These are phyloP conservation scores for Dolichomitus sp. DNA, from an alignment of 2,888 invertebrate genomes.

Conservation along the genomic window DNA sequence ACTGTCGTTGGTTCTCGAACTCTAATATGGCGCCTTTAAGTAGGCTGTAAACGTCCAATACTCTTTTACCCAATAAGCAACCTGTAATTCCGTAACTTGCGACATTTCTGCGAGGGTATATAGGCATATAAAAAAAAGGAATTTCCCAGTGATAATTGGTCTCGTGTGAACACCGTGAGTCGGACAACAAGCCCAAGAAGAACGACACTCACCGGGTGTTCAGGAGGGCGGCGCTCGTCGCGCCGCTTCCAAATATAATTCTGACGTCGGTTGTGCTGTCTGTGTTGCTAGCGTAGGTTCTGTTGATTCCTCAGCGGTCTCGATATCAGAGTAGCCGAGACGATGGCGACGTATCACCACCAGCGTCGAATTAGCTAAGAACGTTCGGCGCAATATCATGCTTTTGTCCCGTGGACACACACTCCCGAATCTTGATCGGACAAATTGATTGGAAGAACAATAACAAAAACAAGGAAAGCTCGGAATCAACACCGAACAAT, in stretches of 20 bases:
- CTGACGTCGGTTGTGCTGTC: constrained; percentile 62
- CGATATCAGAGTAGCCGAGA: constrained; percentile 50
- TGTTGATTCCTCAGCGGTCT: constrained; percentile 41
- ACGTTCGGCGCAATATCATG: constrained; percentile 64
- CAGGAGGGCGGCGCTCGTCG: constrained; percentile 71
- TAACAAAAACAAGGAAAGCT: neutral
- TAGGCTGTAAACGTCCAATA: neutral
- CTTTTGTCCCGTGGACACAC: constrained; percentile 46
- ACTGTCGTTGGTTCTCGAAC: neutral
- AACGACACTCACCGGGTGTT: constrained; percentile 76
- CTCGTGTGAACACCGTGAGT: constrained; percentile 5
- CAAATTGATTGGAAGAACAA: neutral
- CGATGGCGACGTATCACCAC: constrained; percentile 53
- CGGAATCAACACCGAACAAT: constrained; percentile 8
- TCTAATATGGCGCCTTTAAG: neutral
- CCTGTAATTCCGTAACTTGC: neutral
- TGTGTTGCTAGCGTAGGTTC: constrained; percentile 42
- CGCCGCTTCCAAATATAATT: constrained; percentile 75
- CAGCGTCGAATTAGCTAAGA: constrained; percentile 40
- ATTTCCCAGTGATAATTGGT: neutral
- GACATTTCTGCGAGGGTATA: neutral
- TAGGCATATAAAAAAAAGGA: neutral
- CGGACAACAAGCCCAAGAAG: constrained; percentile 1
- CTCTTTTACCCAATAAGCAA: neutral
- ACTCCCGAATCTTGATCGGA: neutral